phyloP scores from a whole-genome alignment of 2,888 invertebrate species.

The Neelides folsomi region DNA sequence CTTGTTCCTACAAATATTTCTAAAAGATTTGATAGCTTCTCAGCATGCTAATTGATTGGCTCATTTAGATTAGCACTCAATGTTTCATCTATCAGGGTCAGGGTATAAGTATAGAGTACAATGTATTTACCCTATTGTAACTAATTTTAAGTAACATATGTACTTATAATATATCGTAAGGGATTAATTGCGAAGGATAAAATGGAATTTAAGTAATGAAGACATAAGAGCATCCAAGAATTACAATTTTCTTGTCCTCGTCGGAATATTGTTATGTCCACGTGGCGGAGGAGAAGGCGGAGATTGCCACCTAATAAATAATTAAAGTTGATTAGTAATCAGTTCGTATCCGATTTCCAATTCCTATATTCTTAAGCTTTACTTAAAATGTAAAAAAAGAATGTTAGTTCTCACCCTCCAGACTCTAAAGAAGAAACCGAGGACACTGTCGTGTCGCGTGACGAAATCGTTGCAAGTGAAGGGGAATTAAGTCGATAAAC shows the following conservation, averaged over 20 bases:
- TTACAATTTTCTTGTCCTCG: slow-evolving; percentile 31
- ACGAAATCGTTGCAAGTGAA: slow-evolving; percentile 32
- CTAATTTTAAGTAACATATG: no score
- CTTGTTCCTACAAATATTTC: no score
- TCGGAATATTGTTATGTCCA: slow-evolving; percentile 24
- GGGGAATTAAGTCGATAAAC: slow-evolving; percentile 27
- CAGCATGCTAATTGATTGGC: no score
- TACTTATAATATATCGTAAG: no score
- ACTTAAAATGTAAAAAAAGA: background rate
- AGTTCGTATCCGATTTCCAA: background rate
- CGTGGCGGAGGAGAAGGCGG: slow-evolving; percentile 32
- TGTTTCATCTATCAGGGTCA: no score
- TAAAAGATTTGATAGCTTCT: no score
- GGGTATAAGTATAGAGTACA: no score
- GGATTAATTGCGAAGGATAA: no score
- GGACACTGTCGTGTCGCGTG: slow-evolving; percentile 32
- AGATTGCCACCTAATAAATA: slow-evolving; percentile 29
- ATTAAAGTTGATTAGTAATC: background rate
- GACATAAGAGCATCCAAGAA: background rate
- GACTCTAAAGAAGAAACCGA: slow-evolving; percentile 2
- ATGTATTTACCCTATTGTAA: no score
- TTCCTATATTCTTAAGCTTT: background rate
- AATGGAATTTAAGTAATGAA: no score
- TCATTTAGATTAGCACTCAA: no score
- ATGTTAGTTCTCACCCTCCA: background rate